These are phyloP conservation scores for Iguana delicatissima DNA, from an alignment of 2,797 vertebrate genomes.

Conservation along the genomic window DNA sequence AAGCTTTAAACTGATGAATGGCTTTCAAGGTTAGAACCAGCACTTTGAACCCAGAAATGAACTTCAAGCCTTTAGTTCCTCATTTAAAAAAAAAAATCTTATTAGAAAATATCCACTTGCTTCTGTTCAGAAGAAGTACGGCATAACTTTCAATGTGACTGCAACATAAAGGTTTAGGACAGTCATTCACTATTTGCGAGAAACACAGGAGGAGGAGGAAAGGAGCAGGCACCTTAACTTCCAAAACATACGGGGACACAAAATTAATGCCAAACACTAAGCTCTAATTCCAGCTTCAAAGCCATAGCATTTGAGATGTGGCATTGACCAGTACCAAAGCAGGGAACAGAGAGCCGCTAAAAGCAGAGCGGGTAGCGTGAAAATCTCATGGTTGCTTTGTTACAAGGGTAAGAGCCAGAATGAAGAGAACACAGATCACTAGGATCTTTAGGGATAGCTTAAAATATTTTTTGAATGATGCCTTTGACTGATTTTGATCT, in stretches of 20 bases:
- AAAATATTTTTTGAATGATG: constrained; percentile 8
- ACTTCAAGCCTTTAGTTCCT: background rate
- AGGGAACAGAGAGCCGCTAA: background rate
- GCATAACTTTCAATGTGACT: background rate
- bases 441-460: background rate
- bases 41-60: background rate
- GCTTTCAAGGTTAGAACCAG: background rate
- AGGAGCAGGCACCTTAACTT: background rate
- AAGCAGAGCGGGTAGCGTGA: background rate
- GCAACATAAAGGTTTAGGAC: background rate
- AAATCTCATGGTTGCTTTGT: background rate
- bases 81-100: background rate
- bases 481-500: background rate
- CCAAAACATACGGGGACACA: background rate
- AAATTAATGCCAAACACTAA: background rate
- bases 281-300: constrained; percentile 22
- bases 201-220: background rate
- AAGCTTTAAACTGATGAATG: background rate
- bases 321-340: background rate
- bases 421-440: constrained; percentile 5
- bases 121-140: background rate
- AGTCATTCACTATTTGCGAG: background rate
- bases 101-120: background rate
- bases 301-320: background rate
- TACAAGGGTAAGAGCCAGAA: background rate